A percentile compares a stretch with the other conserved stretches of the same genome.
Evolutionary conservation across 1,140 invertebrate species (phyloP).

Genomic region (Medauroidea extradentata): DNA sequence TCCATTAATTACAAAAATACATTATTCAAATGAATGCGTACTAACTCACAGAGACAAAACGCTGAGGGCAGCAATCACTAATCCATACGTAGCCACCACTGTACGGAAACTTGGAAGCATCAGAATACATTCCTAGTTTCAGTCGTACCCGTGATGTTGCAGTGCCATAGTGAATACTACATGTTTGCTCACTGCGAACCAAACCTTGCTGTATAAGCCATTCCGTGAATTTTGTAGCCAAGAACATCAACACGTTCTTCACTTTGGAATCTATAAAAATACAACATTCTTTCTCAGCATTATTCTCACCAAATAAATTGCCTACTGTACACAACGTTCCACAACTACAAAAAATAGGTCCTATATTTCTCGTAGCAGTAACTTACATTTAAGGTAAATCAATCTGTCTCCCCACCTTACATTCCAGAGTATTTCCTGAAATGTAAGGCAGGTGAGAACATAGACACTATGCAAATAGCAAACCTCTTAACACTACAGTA

Average conservation of each 20-base stretch:
- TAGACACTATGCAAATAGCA: too few relatives aligned
- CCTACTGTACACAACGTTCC: too few relatives aligned
- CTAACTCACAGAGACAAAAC: constrained; percentile 63
- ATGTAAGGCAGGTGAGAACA: too few relatives aligned
- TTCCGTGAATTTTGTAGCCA: constrained; percentile 77
- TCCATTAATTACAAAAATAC: background rate
- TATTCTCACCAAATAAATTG: too few relatives aligned
- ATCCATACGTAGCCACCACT: constrained; percentile 89
- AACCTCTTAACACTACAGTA: too few relatives aligned
- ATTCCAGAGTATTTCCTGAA: too few relatives aligned
- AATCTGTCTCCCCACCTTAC: too few relatives aligned
- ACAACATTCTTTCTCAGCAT: too few relatives aligned
- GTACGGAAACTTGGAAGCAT: constrained; percentile 75
- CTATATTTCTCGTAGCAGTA: too few relatives aligned
- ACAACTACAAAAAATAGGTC: too few relatives aligned
- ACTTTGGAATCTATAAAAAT: constrained; percentile 61
- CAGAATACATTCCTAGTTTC: constrained; percentile 68
- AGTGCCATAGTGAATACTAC: too few relatives aligned
- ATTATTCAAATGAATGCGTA: background rate
- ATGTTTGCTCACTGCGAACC: constrained; percentile 63
- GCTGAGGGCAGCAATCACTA: constrained; percentile 73
- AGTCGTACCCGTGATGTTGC: constrained; percentile 1
- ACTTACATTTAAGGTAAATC: too few relatives aligned
- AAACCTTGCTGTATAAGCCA: constrained; percentile 83
- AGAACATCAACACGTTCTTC: constrained; percentile 71